Evolutionary conservation across 2,113 vertebrate species (phyloP).

Genomic region (Turdus rufiventris): DNA sequence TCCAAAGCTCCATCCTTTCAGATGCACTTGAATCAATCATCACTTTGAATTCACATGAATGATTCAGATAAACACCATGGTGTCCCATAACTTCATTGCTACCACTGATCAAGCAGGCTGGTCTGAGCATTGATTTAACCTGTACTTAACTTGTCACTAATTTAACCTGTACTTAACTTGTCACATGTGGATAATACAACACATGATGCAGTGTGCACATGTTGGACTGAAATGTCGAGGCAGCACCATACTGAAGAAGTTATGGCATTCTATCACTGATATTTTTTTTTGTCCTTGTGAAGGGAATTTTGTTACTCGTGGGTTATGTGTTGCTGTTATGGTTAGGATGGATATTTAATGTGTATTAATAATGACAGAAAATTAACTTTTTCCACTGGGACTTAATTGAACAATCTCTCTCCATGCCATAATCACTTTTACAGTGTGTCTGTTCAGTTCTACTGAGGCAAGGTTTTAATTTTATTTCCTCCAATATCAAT

Average conservation of each 20-base stretch:
- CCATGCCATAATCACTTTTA: not conserved
- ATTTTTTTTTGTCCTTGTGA: not conserved
- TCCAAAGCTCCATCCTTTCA: not conserved
- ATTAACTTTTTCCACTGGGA: not conserved
- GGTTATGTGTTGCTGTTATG: not conserved
- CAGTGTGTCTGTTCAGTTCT: not conserved
- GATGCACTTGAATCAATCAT: not conserved
- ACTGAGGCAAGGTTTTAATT: not conserved
- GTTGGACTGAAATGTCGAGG: not conserved
- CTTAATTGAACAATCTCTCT: not conserved
- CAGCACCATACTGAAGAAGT: not conserved
- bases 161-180: not conserved
- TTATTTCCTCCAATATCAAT: not conserved
- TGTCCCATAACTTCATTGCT: not conserved
- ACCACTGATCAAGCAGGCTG: not conserved
- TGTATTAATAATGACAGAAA: not conserved
- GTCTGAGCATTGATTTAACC: not conserved
- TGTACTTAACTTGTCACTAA: no score
- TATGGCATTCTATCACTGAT: not conserved
- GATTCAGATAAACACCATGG: not conserved
- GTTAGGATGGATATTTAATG: not conserved
- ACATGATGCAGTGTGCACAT: not conserved
- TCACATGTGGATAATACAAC: fast-evolving
- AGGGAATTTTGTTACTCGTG: not conserved
- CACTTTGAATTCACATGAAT: not conserved